phyloP scores from a whole-genome alignment of 2,888 invertebrate genomes.

The Drosophila flavopinicola region DNA sequence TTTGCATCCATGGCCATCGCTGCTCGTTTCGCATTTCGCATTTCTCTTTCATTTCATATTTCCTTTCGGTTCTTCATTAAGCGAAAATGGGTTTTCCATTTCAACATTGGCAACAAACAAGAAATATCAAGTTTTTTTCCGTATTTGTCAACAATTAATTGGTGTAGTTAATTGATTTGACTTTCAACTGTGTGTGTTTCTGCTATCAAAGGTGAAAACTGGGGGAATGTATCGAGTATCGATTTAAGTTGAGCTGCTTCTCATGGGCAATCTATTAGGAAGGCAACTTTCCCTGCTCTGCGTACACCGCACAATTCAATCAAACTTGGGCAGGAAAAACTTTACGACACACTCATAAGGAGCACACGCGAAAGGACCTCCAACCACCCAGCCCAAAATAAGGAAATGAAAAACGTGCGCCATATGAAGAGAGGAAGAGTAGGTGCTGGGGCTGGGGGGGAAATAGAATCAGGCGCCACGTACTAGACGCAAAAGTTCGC shows the following conservation, averaged over 20 bases:
- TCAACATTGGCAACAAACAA: background rate
- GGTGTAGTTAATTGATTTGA: constrained; percentile 32
- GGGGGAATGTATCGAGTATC: constrained; percentile 9
- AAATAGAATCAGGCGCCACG: constrained; percentile 42
- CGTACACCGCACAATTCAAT: constrained; percentile 61
- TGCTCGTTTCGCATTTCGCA: too few relatives aligned
- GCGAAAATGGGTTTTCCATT: constrained; percentile 7
- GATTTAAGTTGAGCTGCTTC: constrained; percentile 18
- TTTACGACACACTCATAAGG: constrained; percentile 66
- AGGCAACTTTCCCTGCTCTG: constrained; percentile 19
- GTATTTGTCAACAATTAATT: background rate
- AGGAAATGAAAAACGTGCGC: constrained; percentile 67
- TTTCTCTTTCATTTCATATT: background rate
- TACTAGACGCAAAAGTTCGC: constrained; percentile 32
- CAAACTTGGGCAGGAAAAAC: constrained; percentile 60
- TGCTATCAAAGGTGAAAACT: too few relatives aligned
- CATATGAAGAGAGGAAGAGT: constrained; percentile 40
- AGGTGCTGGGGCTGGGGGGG: background rate
- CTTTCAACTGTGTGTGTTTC: constrained; percentile 6
- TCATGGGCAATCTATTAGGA: constrained; percentile 29
- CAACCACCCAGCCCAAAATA: constrained; percentile 3
- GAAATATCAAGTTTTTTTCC: constrained; percentile 34
- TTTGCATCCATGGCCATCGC: too few relatives aligned
- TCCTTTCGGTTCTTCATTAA: constrained; percentile 28
- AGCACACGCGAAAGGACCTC: constrained; percentile 14